Evolutionary conservation across 2,888 invertebrate species (phyloP), one percentile per base, ranked within the genome.

Genomic region (Gymnosoma rotundatum): DNA sequence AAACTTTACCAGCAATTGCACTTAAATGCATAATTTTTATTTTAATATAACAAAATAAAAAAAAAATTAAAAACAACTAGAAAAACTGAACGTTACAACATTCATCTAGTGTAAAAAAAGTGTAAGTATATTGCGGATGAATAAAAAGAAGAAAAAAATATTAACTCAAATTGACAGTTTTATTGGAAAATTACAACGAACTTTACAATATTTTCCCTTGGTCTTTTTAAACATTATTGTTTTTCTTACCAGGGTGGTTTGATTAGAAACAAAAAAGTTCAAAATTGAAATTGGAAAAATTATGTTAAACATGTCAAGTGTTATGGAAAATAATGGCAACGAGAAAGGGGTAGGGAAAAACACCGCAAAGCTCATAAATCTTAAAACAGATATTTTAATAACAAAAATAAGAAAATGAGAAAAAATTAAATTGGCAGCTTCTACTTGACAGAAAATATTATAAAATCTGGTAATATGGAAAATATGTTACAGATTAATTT

Each of bases 1-100:
- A 83, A 78, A 85, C 86, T 86, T 78, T 70, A 70, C 78, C 64
- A 80, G 64, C 74, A 66, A 74, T 84, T 84, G 84, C 81, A 84
- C 81, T 81, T 84, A 84, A 84, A 78, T 84, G 84, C 84, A 84
- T 84, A 81, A 84, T 81, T 83, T 78, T 66, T 73, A 79, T 79
- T 74, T 78, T 81, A 64, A 64, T 74, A n/a, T n/a, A n/a, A n/a
- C n/a, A 70, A 69, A 18, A 66, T 52, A 70, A 32, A 32, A 32
- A 32, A 0, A 32, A 32, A 69, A 18, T 60, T 45, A 70, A 32
- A 2, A 5, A 32, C 7, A 32, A 32, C 12, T 45, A 32, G 54
- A 38, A 61, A 48, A 38, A 54, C 60, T 48, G 32, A 50, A 56
- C 36, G 10, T 42, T 54, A 38, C 18, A 52, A 25, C 60, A n/a